phyloP scores from a whole-genome alignment of 2,113 vertebrate species.

The Thunnus maccoyii region DNA sequence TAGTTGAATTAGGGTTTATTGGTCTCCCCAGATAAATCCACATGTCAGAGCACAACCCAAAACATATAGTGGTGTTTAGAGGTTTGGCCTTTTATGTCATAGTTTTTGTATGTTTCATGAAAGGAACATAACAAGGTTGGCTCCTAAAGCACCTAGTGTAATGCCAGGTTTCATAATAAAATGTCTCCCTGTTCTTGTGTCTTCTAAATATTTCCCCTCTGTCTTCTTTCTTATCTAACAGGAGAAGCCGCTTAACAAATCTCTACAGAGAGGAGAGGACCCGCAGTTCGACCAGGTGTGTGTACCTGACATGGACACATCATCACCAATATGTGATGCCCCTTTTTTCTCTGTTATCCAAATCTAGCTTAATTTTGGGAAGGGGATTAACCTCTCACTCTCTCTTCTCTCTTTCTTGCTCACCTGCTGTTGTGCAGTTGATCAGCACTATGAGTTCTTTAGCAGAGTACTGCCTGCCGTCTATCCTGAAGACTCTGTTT shows the following conservation, averaged over 20 bases:
- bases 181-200: background rate
- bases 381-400: background rate
- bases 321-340: background rate
- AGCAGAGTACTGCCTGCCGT: conserved; percentile 97
- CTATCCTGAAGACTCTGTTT: conserved; percentile 96
- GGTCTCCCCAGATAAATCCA: background rate
- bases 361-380: conserved; percentile 3
- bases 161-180: background rate
- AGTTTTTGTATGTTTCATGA: background rate
- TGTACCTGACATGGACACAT: conserved; percentile 29
- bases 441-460: conserved; percentile 98
- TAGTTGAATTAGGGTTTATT: too few species aligned
- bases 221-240: conserved; percentile 67
- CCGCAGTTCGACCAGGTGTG: conserved; percentile 98
- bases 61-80: background rate
- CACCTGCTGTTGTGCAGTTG: conserved; percentile 81
- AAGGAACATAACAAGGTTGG: conserved; percentile 13
- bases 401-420: conserved; percentile 16
- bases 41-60: background rate
- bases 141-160: background rate
- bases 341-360: background rate
- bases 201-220: background rate
- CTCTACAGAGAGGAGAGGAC: conserved; percentile 98
- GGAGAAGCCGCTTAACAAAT: conserved; percentile 98
- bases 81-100: background rate